Base-by-base conservation (phyloP, 2,888 invertebrate genomes). In the Conomelus anceps region DNA sequence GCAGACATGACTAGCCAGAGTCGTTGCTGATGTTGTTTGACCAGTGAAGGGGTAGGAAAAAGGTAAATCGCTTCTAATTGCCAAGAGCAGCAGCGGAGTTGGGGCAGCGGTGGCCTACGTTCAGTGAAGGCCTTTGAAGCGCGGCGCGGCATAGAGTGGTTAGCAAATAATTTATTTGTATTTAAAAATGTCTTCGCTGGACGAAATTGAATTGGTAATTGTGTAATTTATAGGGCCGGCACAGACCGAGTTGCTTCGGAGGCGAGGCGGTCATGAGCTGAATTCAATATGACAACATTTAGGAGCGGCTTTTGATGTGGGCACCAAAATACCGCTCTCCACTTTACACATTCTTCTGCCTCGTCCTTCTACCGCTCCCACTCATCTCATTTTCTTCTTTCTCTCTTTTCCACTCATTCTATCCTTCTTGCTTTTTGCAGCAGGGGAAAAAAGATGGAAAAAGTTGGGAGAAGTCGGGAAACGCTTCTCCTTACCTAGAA, bases 131-230 rank as follows among this genome's bases (percentile, higher is more conserved):
- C n/a, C 63, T 63, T 63, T 63, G 63, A 63, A 13, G 63, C n/a
- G 63, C 34, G 34, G 63, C 63, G 63, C n/a, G 63, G n/a, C 7
- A n/a, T n/a, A 63, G 34, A 34, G 63, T 63, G 63, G 23, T 88
- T 88, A 88, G 85, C 90, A 89, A 88, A 90, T 90, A 86, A 89
- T 90, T 89, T 90, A 90, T 90, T 90, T 90, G 88, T 90, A 90
- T 90, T 90, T 90, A 90, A 90, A 89, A 86, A 86, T 86, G 86
- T 86, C 24, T 29, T 29, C 22, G 86, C 63, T n/a, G 86, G 22
- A 29, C 86, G 86, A 86, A 86, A 86, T 86, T 86, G 86, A 86
- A 86, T 86, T 86, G 86, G 86, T 86, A 86, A 86, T 86, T 86
- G 86, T 86, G 86, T 86, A 86, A 86, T 86, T 86, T 86, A 86